Percentiles rank a stretch among this genome's conserved stretches.
Conservation (phyloP, 2,113 vertebrate genomes). For the Falcunculus frontatus region DNA sequence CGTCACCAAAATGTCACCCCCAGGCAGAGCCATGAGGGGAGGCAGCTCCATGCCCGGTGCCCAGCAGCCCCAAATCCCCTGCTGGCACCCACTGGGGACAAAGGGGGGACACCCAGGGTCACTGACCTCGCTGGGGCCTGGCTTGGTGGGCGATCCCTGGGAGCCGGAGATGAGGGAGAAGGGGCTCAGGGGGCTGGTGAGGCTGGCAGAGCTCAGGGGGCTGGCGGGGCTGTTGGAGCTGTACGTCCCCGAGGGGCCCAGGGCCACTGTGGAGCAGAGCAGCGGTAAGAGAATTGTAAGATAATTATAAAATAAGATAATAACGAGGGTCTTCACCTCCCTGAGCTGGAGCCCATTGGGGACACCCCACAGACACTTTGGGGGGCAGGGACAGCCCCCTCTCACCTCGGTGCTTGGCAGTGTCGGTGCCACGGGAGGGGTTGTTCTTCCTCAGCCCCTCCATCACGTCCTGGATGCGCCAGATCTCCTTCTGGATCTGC, state of each 20-base stretch:
- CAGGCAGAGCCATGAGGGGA: neutral
- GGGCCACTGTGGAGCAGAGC: slow-evolving; percentile 68
- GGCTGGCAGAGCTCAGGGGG: slow-evolving; percentile 91
- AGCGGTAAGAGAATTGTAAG: neutral
- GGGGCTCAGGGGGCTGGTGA: slow-evolving; percentile 93
- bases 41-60: neutral
- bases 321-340: rapidly evolving
- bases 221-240: slow-evolving; percentile 96
- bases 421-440: slow-evolving; percentile 87
- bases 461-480: slow-evolving; percentile 94
- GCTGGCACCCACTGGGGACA: neutral
- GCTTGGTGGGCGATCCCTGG: slow-evolving; percentile 89
- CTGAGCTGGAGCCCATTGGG: rapidly evolving
- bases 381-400: neutral
- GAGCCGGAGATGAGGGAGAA: slow-evolving; percentile 90
- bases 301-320: neutral
- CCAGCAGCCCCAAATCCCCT: rapidly evolving
- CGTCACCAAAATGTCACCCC: rapidly evolving
- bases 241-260: slow-evolving; percentile 83
- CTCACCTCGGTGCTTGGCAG: slow-evolving; percentile 89
- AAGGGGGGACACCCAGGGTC: rapidly evolving
- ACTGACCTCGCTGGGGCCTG: slow-evolving; percentile 87
- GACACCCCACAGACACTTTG: rapidly evolving
- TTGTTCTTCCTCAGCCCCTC: slow-evolving; percentile 93
- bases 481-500: slow-evolving; percentile 96